These are phyloP conservation scores for Eira barbara DNA, from an alignment of 2,113 vertebrate species.

Conservation along the genomic window DNA sequence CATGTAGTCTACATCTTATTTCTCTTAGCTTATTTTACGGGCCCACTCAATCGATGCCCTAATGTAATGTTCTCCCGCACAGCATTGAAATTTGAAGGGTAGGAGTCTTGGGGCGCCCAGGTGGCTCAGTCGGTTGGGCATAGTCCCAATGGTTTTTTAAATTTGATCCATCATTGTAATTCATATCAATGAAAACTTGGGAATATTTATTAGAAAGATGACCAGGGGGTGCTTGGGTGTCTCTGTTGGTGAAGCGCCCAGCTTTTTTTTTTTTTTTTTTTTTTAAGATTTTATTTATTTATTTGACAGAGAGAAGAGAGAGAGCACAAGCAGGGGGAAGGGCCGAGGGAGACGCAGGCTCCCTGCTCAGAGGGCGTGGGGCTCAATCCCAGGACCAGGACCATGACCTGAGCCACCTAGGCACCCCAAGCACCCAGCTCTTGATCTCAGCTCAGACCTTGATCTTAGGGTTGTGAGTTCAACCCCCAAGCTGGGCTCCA, in stretches of 20 bases:
- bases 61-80: rapidly evolving
- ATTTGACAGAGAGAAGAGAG: not conserved
- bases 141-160: no score
- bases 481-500: not conserved
- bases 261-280: not conserved
- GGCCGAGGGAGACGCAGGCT: not conserved
- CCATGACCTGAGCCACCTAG: not conserved
- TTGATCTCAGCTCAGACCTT: not conserved
- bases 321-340: not conserved
- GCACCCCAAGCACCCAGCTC: not conserved
- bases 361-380: not conserved
- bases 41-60: not conserved
- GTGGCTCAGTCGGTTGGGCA: not conserved
- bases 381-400: not conserved
- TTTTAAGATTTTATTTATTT: not conserved
- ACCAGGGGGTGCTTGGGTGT: not conserved
- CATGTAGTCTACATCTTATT: not conserved
- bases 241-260: not conserved
- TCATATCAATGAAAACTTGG: not conserved
- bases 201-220: not conserved
- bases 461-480: not conserved
- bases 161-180: not conserved
- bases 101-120: no score
- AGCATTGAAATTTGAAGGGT: not conserved
- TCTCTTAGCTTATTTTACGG: not conserved